phyloP scores from a whole-genome alignment of 2,888 invertebrate genomes.

The Cephus pulcher region DNA sequence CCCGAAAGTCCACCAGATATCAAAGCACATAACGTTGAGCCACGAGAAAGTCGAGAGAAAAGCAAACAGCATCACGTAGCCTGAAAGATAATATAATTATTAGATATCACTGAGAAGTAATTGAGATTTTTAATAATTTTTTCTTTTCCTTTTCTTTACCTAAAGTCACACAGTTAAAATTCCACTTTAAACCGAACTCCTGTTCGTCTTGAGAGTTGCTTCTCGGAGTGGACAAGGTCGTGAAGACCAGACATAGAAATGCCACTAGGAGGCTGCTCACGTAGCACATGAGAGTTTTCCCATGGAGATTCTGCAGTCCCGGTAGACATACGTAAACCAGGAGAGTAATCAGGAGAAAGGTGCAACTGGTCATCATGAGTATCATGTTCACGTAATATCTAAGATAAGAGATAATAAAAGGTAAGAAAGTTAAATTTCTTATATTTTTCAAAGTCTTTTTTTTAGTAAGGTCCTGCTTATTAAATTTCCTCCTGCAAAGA shows the following conservation, averaged over 20 bases:
- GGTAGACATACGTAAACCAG: slow-evolving; percentile 76
- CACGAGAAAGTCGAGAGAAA: slow-evolving; percentile 80
- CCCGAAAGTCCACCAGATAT: slow-evolving; percentile 87
- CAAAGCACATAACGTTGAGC: slow-evolving; percentile 85
- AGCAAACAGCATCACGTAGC: slow-evolving; percentile 76
- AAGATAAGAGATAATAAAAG: not conserved
- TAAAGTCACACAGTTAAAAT: not conserved
- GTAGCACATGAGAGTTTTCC: slow-evolving; percentile 79
- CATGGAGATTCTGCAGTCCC: slow-evolving; percentile 78
- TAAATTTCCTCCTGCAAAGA: not conserved
- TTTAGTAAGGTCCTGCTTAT: not conserved
- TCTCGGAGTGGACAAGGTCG: slow-evolving; percentile 26
- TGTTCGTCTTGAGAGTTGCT: slow-evolving; percentile 22
- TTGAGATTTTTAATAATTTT: not conserved
- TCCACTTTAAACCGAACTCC: slow-evolving; percentile 12
- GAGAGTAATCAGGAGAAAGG: slow-evolving; percentile 75
- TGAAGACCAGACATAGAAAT: slow-evolving; percentile 70
- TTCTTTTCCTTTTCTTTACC: not conserved
- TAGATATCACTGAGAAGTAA: not conserved
- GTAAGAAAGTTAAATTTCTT: not conserved
- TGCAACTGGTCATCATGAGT: slow-evolving; percentile 71
- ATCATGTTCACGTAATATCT: slow-evolving; percentile 46
- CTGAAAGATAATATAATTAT: slow-evolving; percentile 66
- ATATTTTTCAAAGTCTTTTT: not conserved
- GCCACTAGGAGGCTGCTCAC: slow-evolving; percentile 76